phyloP scores from a whole-genome alignment of 2,888 invertebrate species.

The Eupelmus urozonus region DNA sequence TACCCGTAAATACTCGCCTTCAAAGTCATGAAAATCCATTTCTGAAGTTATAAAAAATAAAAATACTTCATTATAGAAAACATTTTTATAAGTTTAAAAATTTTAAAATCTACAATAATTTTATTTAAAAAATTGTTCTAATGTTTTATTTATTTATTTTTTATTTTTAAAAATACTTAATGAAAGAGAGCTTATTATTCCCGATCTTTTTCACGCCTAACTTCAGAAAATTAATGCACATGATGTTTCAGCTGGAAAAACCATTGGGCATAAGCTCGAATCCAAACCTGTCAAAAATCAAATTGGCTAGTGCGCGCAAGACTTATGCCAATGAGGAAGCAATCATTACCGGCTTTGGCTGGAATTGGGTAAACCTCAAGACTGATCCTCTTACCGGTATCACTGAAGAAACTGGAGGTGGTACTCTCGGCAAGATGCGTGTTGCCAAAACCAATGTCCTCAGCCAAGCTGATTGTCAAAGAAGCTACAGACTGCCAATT shows the following conservation, averaged over 20 bases:
- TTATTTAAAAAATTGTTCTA: too few relatives aligned
- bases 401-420: background rate
- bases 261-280: background rate
- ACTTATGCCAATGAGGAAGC: conserved; percentile 2
- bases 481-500: background rate
- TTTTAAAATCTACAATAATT: too few relatives aligned
- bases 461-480: background rate
- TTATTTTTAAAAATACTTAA: too few relatives aligned
- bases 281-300: background rate
- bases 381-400: background rate
- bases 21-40: too few relatives aligned
- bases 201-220: too few relatives aligned
- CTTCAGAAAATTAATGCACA: background rate
- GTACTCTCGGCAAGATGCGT: background rate
- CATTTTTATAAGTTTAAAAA: too few relatives aligned
- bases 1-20: too few relatives aligned
- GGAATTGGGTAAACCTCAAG: background rate
- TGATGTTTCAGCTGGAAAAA: conserved; percentile 3
- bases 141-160: too few relatives aligned
- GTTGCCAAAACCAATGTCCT: conserved; percentile 4
- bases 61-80: too few relatives aligned
- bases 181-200: too few relatives aligned
- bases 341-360: conserved; percentile 18
- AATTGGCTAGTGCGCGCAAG: background rate
- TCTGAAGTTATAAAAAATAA: too few relatives aligned